Base-by-base conservation (phyloP, 2,797 vertebrate species). In the Pygocentrus nattereri region DNA sequence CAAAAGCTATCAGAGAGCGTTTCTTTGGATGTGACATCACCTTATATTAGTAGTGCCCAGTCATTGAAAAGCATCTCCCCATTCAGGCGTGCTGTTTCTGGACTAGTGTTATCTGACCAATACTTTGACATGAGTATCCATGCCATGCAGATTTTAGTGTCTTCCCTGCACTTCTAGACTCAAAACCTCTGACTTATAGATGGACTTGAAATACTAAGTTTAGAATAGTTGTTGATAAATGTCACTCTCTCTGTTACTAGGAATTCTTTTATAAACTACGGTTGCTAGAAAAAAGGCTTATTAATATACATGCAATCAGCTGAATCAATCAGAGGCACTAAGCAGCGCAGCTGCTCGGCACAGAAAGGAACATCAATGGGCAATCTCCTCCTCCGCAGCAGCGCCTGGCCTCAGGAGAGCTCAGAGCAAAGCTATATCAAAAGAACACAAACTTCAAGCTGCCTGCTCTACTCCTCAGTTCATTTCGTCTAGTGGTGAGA, bases 391-490 rank as follows among this genome's bases (percentile, higher is more conserved):
- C 64, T 74, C 78, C 75, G 62, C 79, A 80, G 79, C 65, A 76
- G 61, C 68, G 61, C 47, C n/a, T 79, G 31, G 82, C 83, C 92
- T 91, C 91, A 75, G 74, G 91, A 93, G 89, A 90, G 86, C 86
- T 84, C 82, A 21, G 84, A 89, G 88, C 80, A 89, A 87, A 85
- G 88, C 88, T 88, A 90, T 91, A 86, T 86, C 83, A 87, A 92
- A 92, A 86, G 87, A 86, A 88, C 84, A 85, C 86, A 90, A 88
- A 84, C 88, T 92, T 90, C 85, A 84, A 87, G 89, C 85, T 85
- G 90, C 82, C 87, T 82, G 79, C 85, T 89, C 85, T 73, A 87
- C 84, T 79, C 82, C 88, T 87, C 86, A 83, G 80, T 82, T 89
- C 88, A 82, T 87, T 86, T 87, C 80, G 87, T 58, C 74, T 69